phyloP scores from a whole-genome alignment of 2,888 invertebrate species.

The Limnephilus lunatus region DNA sequence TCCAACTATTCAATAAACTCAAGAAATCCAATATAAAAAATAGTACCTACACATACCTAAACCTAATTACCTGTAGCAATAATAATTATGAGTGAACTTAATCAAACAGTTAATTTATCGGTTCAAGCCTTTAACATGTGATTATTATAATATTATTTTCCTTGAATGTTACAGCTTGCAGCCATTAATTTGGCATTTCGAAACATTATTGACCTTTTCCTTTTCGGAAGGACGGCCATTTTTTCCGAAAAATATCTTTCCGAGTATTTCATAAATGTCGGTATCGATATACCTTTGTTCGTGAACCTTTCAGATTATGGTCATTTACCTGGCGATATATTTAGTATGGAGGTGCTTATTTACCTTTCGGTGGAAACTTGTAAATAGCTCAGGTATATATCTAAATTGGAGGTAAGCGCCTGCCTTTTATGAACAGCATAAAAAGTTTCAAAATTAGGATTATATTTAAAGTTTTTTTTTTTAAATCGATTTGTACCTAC shows the following conservation, averaged over 20 bases:
- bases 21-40: too few relatives aligned
- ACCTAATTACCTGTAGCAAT: neutral
- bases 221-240: constrained; percentile 6
- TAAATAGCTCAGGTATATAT: neutral
- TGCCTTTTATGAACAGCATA: neutral
- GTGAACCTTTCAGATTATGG: constrained; percentile 22
- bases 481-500: neutral
- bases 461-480: neutral
- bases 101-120: neutral
- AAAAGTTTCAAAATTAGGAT: neutral
- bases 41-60: too few relatives aligned
- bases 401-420: neutral
- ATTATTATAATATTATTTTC: neutral
- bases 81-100: neutral
- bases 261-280: constrained; percentile 27
- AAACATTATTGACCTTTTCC: constrained; percentile 3
- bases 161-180: neutral
- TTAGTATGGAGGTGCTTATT: neutral
- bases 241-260: constrained; percentile 6
- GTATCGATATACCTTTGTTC: constrained; percentile 10
- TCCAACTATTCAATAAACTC: too few relatives aligned
- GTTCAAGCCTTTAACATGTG: neutral
- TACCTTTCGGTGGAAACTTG: neutral
- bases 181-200: constrained; percentile 2
- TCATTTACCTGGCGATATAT: constrained; percentile 7